A percentile compares a stretch with the other conserved stretches of the same genome.
phyloP scores from a whole-genome alignment of 1,140 invertebrate species.

The Amyelois transitella region DNA sequence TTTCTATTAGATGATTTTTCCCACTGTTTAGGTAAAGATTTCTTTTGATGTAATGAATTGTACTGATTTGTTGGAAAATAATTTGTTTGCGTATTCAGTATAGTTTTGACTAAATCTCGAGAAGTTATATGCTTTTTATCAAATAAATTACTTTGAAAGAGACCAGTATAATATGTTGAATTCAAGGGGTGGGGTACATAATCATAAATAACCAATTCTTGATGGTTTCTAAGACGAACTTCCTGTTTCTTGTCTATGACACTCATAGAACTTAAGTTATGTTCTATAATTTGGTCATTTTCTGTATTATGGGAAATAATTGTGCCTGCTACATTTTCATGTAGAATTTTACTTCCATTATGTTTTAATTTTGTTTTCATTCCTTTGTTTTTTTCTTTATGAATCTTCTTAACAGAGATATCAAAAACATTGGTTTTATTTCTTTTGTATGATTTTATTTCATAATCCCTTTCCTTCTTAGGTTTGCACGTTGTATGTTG shows the following conservation, averaged over 20 bases:
- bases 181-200: conserved; percentile 8
- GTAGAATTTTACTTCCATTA: too few relatives aligned
- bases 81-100: conserved; percentile 17
- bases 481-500: too few relatives aligned
- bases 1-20: neutral
- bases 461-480: conserved; percentile 8
- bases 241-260: neutral
- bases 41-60: neutral
- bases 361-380: conserved; percentile 10
- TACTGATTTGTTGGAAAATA: neutral
- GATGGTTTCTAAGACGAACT: conserved; percentile 4
- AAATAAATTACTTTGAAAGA: neutral
- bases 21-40: neutral
- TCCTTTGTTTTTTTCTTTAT: conserved; percentile 2
- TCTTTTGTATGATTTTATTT: too few relatives aligned
- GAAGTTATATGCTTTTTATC: conserved; percentile 21
- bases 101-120: conserved; percentile 34
- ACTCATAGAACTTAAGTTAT: neutral
- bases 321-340: too few relatives aligned
- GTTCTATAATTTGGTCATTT: neutral
- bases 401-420: too few relatives aligned
- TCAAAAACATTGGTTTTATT: too few relatives aligned
- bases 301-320: neutral
- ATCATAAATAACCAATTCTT: conserved; percentile 15
- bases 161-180: neutral